A percentile compares a stretch with the other conserved stretches of the same genome.
phyloP scores from a whole-genome alignment of 1,140 invertebrate genomes.

The Lanistes nyassanus region DNA sequence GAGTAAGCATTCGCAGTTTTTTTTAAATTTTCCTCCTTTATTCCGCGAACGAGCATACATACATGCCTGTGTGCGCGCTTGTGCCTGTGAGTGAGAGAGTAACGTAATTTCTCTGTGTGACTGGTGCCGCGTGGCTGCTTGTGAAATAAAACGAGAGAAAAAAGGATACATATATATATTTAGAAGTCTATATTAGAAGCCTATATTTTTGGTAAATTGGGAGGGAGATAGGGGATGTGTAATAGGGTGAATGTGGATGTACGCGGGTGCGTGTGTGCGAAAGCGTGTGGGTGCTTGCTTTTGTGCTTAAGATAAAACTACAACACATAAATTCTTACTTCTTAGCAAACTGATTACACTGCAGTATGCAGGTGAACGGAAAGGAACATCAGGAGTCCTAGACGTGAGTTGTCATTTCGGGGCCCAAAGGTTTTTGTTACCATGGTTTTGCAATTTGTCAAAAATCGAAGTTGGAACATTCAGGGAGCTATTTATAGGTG shows the following conservation, averaged over 20 bases:
- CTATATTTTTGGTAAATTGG: not conserved
- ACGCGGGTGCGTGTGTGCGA: not conserved
- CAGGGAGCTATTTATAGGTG: too few relatives aligned
- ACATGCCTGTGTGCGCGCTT: not conserved
- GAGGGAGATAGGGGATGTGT: not conserved
- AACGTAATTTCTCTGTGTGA: not conserved
- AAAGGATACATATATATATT: not conserved
- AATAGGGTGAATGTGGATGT: conserved; percentile 12
- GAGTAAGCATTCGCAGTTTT: too few relatives aligned
- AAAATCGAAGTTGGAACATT: too few relatives aligned
- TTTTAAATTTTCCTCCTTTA: too few relatives aligned
- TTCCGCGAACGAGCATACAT: not conserved
- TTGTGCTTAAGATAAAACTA: too few relatives aligned
- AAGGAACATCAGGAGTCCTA: too few relatives aligned
- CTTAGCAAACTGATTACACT: too few relatives aligned
- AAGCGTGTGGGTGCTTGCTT: not conserved
- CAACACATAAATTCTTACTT: too few relatives aligned
- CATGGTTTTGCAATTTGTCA: too few relatives aligned
- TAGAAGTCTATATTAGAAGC: not conserved
- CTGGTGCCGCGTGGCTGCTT: not conserved
- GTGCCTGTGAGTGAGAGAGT: not conserved
- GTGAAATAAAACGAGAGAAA: not conserved
- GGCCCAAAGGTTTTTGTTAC: too few relatives aligned
- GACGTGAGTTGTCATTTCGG: too few relatives aligned
- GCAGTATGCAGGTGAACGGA: too few relatives aligned